Base-by-base conservation (phyloP, 1,140 invertebrate species). In the Drosophila ogumai region DNA sequence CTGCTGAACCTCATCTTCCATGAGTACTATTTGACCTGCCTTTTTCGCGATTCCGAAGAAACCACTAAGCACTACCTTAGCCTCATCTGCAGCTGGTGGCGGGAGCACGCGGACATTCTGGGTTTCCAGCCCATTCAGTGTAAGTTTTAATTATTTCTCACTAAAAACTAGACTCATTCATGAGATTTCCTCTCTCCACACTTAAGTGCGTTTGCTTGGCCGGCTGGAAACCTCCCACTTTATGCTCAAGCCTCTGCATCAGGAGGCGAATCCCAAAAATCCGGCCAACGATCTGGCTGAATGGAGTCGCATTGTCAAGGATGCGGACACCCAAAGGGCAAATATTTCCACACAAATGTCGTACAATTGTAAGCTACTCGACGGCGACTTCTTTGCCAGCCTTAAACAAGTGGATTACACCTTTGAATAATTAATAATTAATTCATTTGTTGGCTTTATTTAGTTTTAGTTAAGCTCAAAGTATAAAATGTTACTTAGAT, bases 21-120 rank as follows among this genome's bases (percentile, higher is more conserved):
- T 40, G 91, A 91, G 44, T 87, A 91, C 19, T 92, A 90, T 46
- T 38, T 92, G 6, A 74, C 81, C 19, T 64, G 64, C 19, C 72
- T 92, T 13, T 91, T 92, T 41, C 79, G 84, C 3, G 87, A 91
- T 52, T 85, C 84, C 7, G 91, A 91, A 38, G 91, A 91, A 47
- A 91, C 91, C 3, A 92, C 91, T 0, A 91, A 90, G 50, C 91
- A 91, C 50, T 87, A 91, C 50, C 55, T 92, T 1, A 81, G 49
- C 46, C 69, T 92, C 15, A 69, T 91, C 28, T 92, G 85, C 19
- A 86, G 71, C 60, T 92, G 91, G 87, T 92, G 91, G 87, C 43
- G 54, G 6, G 77, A 78, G 25, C 57, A 91, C 52, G 47, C 71
- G 1, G 40, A 59, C 10, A 17, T 77, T 8, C 59, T 91, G 8